These are phyloP conservation scores for Hipposideros armiger DNA, from an alignment of 2,113 vertebrate genomes.

Conservation along the genomic window DNA sequence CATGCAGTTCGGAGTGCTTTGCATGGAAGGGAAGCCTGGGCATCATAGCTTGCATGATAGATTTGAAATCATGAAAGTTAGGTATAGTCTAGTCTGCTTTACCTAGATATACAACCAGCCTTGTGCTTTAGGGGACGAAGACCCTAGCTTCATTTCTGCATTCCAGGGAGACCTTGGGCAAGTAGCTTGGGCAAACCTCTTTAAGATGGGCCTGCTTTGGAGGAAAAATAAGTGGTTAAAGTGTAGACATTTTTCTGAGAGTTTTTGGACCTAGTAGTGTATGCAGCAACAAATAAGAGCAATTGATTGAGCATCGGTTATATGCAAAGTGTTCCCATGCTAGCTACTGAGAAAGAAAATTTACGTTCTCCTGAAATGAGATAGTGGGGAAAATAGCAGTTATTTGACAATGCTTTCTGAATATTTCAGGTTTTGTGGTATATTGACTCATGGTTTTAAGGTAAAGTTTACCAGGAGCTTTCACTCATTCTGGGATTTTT, in stretches of 20 bases:
- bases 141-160: neutral
- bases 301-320: neutral
- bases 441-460: constrained; percentile 25
- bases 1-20: neutral
- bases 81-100: neutral
- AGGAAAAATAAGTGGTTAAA: neutral
- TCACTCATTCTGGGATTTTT: neutral
- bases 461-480: constrained; percentile 1
- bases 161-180: neutral
- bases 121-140: neutral
- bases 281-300: neutral
- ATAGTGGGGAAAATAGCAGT: neutral
- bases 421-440: neutral
- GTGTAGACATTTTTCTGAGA: neutral
- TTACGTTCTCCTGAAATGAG: constrained; percentile 27
- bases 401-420: constrained; percentile 22
- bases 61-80: constrained; percentile 40
- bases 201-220: neutral
- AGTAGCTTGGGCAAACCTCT: neutral
- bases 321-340: neutral
- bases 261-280: neutral
- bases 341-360: constrained; percentile 26
- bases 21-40: neutral
- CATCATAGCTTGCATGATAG: neutral
- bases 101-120: neutral